Evolutionary conservation across 1,140 invertebrate genomes (phyloP), one percentile per base, ranked within the genome.

Genomic region (Drosophila sp.): DNA sequence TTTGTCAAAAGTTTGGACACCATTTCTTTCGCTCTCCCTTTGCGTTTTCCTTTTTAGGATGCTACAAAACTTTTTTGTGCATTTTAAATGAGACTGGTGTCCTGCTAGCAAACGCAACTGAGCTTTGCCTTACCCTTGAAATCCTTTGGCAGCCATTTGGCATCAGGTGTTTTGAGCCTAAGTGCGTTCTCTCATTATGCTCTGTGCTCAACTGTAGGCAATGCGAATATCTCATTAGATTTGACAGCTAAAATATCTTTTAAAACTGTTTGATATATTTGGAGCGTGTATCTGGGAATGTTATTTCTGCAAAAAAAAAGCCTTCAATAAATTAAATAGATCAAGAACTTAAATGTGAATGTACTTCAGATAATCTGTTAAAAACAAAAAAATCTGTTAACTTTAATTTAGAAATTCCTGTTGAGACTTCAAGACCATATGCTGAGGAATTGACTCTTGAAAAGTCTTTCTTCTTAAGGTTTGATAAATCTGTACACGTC

Each of bases 141-240:
- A 75, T 75, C 75, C 72, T 78, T 78, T 78, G 64, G 72, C 65
- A 32, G 54, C 25, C 61, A 70, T 59, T 76, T 71, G 27, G 72
- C 76, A 78, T 75, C 76, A 78, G 76, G 76, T 78, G 72, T 74
- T 32, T 72, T 57, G 67, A 51, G 62, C 66, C 72, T 76, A 76
- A 76, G 73, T 78, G 76, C 75, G 58, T 71, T 61, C 67, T 56
- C 54, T 75, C 72, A 78, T 75, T 78, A 78, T 65, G 41, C 58
- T 29, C 63, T 54, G 14, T 58, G 46, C 27, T 7, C 8, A 16
- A 16, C 2, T 43, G 8, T 6, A 18, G 46, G 18, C 46, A 53
- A 32, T 45, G 9, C n/a, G 51, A 32, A 50, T 45, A 9, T 45
- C 4, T 21, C 46, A 36, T 34, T 32, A 51, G 48, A 29, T 61